Evolutionary conservation across 2,888 invertebrate genomes (phyloP).

Genomic region (Drosophila cracens): DNA sequence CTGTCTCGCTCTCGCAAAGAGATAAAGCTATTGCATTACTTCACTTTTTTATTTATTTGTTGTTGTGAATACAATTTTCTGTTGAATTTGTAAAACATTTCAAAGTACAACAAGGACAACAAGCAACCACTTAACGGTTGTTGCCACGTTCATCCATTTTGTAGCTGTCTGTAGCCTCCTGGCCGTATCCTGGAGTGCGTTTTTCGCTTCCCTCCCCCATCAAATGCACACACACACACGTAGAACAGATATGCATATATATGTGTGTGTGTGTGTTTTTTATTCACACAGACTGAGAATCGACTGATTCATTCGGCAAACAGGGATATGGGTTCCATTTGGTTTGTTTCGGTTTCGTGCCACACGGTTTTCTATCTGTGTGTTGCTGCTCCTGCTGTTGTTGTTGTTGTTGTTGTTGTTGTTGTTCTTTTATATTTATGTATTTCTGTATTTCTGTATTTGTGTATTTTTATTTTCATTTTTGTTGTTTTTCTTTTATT

Average conservation of each 20-base stretch:
- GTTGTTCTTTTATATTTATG: neutral
- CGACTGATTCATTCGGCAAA: conserved; percentile 57
- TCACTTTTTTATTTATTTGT: conserved; percentile 17
- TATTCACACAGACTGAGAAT: conserved; percentile 32
- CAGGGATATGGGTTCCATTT: conserved; percentile 41
- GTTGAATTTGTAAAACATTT: conserved; percentile 79
- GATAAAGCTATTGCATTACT: conserved; percentile 33
- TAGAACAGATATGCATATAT: neutral
- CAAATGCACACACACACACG: neutral
- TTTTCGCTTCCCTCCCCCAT: conserved; percentile 26
- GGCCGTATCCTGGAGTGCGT: conserved; percentile 71
- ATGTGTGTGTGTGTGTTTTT: neutral
- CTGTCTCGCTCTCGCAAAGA: conserved; percentile 25
- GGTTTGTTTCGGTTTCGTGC: conserved; percentile 59
- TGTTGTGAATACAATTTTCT: conserved; percentile 40
- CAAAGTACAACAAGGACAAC: conserved; percentile 75
- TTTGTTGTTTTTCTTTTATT: conserved; percentile 39
- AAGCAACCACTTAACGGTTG: conserved; percentile 80
- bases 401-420: conserved; percentile 16
- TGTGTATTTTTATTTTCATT: conserved; percentile 15
- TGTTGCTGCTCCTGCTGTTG: too few relatives aligned
- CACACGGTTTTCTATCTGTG: conserved; percentile 41
- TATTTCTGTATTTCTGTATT: conserved; percentile 20
- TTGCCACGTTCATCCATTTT: conserved; percentile 77
- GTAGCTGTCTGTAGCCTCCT: conserved; percentile 60